Conservation (phyloP, 2,888 invertebrate genomes). For the Lasius fuliginosus region DNA sequence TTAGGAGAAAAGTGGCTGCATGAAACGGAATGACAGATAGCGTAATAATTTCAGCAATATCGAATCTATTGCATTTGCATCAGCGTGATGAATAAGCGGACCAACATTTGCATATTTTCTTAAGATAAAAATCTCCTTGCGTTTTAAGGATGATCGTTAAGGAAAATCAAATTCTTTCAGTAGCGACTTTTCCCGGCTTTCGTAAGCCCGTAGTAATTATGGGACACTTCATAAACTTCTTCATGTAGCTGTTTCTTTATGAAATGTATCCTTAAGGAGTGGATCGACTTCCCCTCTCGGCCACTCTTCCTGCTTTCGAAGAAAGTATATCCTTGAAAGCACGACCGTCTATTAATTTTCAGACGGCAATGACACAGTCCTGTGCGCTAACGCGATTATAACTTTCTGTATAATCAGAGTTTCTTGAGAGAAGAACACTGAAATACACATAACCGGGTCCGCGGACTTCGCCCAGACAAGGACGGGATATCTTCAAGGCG, state of each 20-base stretch:
- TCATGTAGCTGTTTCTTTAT: constrained; percentile 56
- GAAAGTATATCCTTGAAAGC: constrained; percentile 59
- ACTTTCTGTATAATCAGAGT: constrained; percentile 75
- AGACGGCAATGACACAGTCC: constrained; percentile 68
- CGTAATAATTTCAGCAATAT: not conserved
- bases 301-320: constrained; percentile 16
- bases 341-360: constrained; percentile 72
- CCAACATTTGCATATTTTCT: constrained; percentile 13
- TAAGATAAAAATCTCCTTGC: constrained; percentile 4
- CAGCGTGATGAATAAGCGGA: not conserved
- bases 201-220: constrained; percentile 46
- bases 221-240: constrained; percentile 31
- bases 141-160: constrained; percentile 26
- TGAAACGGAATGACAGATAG: not conserved
- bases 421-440: constrained; percentile 55
- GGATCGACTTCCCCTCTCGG: constrained; percentile 15
- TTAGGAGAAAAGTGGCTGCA: not conserved
- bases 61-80: not conserved
- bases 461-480: not conserved
- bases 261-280: constrained; percentile 67
- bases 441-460: constrained; percentile 23
- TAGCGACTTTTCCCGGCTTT: constrained; percentile 29
- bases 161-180: constrained; percentile 17
- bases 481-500: not conserved
- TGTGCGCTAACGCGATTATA: constrained; percentile 70